These are phyloP conservation scores for Amphipoea oculea DNA, from an alignment of 2,888 invertebrate genomes.

Conservation along the genomic window DNA sequence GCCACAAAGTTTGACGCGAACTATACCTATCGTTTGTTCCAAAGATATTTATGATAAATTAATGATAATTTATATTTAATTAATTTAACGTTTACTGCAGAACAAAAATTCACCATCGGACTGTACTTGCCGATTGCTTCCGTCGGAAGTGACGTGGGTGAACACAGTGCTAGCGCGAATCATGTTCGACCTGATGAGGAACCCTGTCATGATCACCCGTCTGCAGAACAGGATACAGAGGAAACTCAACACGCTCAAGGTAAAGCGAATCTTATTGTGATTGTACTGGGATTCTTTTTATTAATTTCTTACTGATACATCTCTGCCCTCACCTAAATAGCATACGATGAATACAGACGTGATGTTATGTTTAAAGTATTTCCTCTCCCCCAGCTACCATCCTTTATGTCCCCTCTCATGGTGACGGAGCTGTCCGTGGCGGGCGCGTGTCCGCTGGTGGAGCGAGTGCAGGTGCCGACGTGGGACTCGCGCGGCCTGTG, in stretches of 20 bases:
- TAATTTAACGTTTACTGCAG: conserved; percentile 19
- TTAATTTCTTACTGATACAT: background rate
- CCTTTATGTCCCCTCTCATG: conserved; percentile 96
- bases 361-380: background rate
- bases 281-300: no score
- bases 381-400: conserved; percentile 91
- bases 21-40: background rate
- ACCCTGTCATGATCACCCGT: conserved; percentile 92
- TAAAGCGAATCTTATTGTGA: conserved; percentile 72
- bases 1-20: background rate
- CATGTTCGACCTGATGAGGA: conserved; percentile 95
- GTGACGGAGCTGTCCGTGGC: conserved; percentile 94
- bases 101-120: conserved; percentile 62
- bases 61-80: background rate
- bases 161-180: conserved; percentile 95
- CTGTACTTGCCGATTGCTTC: conserved; percentile 81
- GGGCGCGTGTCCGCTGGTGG: conserved; percentile 92
- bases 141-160: conserved; percentile 92
- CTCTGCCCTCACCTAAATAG: background rate
- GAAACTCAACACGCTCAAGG: conserved; percentile 96
- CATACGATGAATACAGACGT: background rate
- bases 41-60: background rate
- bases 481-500: conserved; percentile 96
- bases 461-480: conserved; percentile 91
- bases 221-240: conserved; percentile 95